Conservation (phyloP, 1,140 invertebrate species). For the Zaprionus ornatus region DNA sequence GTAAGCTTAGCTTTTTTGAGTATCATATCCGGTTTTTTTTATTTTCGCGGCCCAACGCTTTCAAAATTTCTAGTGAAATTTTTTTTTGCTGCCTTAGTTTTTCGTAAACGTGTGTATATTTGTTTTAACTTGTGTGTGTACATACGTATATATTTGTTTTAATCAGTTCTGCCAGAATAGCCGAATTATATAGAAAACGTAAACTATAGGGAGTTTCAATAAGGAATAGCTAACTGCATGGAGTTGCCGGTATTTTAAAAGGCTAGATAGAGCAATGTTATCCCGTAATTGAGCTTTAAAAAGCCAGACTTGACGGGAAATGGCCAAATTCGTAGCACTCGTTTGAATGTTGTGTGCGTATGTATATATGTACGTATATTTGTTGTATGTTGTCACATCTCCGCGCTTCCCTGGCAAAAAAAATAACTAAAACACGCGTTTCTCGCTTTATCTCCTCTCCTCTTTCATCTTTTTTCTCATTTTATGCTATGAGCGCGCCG, state of each 20-base stretch:
- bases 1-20: conserved; percentile 63
- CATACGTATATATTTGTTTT: too few species aligned
- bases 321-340: too few species aligned
- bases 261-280: too few species aligned
- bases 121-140: too few species aligned
- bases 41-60: conserved; percentile 64
- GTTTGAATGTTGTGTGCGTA: background rate
- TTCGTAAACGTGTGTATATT: background rate
- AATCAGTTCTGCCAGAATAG: too few species aligned
- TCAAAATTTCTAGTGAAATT: conserved; percentile 80
- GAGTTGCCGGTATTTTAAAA: too few species aligned
- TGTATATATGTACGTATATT: conserved; percentile 15
- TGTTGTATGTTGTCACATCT: conserved; percentile 36
- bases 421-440: conserved; percentile 52
- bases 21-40: conserved; percentile 77
- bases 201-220: too few species aligned
- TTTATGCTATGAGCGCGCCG: conserved; percentile 51
- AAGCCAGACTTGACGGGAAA: too few species aligned
- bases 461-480: conserved; percentile 44
- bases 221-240: too few species aligned
- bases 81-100: conserved; percentile 38
- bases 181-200: too few species aligned
- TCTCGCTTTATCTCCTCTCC: conserved; percentile 45
- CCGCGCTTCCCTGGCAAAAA: conserved; percentile 42
- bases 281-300: too few species aligned